phyloP scores from a whole-genome alignment of 2,888 invertebrate genomes.

The Pandemis heparana region DNA sequence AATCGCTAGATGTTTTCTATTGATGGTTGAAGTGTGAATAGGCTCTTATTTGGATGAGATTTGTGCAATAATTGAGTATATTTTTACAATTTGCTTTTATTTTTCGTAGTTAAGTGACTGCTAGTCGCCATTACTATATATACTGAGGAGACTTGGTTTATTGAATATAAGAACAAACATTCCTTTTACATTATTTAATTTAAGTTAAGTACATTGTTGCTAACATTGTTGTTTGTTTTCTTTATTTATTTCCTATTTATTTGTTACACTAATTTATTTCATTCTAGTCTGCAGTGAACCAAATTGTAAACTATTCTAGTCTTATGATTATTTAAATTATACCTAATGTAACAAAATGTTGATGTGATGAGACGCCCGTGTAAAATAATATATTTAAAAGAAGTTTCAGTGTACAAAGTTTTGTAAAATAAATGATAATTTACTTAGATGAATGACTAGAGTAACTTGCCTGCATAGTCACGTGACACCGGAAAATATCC shows the following conservation, averaged over 20 bases:
- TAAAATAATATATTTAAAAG: constrained; percentile 34
- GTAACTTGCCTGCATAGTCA: constrained; percentile 26
- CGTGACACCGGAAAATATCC: constrained; percentile 3
- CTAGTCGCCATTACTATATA: not conserved
- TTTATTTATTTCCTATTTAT: constrained; percentile 35
- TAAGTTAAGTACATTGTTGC: constrained; percentile 38
- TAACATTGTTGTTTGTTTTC: constrained; percentile 41
- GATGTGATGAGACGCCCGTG: constrained; percentile 26
- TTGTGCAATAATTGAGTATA: constrained; percentile 59
- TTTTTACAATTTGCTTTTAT: constrained; percentile 50
- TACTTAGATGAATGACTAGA: constrained; percentile 42
- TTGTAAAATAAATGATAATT: constrained; percentile 34
- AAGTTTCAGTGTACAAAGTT: constrained; percentile 31
- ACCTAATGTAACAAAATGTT: constrained; percentile 43
- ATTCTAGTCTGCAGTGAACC: constrained; percentile 43
- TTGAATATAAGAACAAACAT: constrained; percentile 68
- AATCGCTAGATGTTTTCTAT: constrained; percentile 7
- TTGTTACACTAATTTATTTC: constrained; percentile 40
- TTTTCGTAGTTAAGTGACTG: constrained; percentile 43
- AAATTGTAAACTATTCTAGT: constrained; percentile 35
- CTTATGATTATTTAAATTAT: constrained; percentile 46
- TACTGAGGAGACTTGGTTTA: constrained; percentile 3
- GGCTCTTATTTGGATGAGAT: constrained; percentile 48
- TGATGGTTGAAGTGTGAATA: constrained; percentile 5
- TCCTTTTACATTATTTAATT: constrained; percentile 39